Base-by-base conservation (phyloP, 92 coral and sea anemone genomes). In the Virgularia gustaviana region DNA sequence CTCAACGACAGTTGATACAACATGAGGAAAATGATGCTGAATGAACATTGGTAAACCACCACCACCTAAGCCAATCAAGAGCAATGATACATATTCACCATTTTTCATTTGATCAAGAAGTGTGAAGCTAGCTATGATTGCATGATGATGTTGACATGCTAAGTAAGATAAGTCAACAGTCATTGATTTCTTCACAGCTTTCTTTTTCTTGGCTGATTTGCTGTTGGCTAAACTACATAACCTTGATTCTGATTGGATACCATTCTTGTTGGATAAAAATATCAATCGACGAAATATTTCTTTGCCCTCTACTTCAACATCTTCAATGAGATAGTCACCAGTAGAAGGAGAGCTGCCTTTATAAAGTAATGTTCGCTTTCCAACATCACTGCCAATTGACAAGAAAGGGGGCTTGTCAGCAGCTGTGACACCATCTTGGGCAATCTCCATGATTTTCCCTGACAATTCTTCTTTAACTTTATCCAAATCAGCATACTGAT, bases 31-130 rank as follows among this genome's bases (percentile, higher is more conserved):
- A 36, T 80, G 78, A 23, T 79, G 71, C 72, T 91, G 66, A 51
- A 91, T 82, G 43, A 91, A 91, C 97, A 91, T 88, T 12, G 97
- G 85, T 28, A 91, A 76, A 49, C 95, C 82, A 12, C 97, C 95
- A 11, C 95, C 91, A 31, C 97, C 95, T 3, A 91, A 82, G 39
- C 96, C 97, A 74, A 91, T 81, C 68, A 88, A 27, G 52, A 91
- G 73, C 20, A 66, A 33, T 38, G 30, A 51, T 36, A 66, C 73
- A n/a, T n/a, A n/a, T 22, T 45, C 34, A 28, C 41, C 31, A n/a
- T 43, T 27, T 43, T 43, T 49, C 1, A 22, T 47, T 31, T 66
- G 43, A 47, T 88, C 79, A 32, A 85, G 75, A 62, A 89, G 65
- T 10, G 95, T 85, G 61, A 90, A 76, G 16, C 97, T 90, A 24